Percentiles rank a stretch among this genome's conserved stretches.
Conservation (phyloP, 2,113 vertebrate species). For the Hiodon alosoides region DNA sequence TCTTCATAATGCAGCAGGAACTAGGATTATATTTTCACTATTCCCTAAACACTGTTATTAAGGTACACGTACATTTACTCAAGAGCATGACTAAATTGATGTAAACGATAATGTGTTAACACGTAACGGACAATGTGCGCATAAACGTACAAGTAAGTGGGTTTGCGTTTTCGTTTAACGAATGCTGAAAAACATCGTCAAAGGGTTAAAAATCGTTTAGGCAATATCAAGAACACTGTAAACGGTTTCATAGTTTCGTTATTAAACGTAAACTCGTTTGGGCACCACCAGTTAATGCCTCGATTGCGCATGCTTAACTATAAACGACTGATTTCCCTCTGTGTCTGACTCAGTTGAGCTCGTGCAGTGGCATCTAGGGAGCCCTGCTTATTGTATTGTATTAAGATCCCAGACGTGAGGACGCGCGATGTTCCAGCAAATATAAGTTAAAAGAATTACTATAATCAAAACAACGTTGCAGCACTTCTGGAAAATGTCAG, state of each 20-base stretch:
- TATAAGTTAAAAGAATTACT: constrained; percentile 8
- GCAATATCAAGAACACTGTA: background rate
- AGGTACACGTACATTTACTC: no score
- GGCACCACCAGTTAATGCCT: background rate
- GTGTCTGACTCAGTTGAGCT: constrained; percentile 1
- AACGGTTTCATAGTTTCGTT: background rate
- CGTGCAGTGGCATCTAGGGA: background rate
- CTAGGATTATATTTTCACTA: no score
- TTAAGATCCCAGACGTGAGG: background rate
- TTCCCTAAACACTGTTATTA: no score
- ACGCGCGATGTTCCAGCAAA: constrained; percentile 13
- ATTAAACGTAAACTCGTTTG: background rate
- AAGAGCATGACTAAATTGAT: no score
- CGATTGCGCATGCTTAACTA: background rate
- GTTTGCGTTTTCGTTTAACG: no score
- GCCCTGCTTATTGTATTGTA: constrained; percentile 15
- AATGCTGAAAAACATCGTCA: no score
- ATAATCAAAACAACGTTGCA: constrained; percentile 4
- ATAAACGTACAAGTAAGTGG: no score
- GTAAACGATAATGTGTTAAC: no score
- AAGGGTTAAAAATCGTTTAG: no score
- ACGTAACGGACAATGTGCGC: no score
- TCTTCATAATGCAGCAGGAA: no score
- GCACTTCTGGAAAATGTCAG: constrained; percentile 13
- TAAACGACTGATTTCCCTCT: background rate